A percentile compares a stretch with the other conserved stretches of the same genome.
These are phyloP conservation scores for Habrosyne pyritoides DNA, from an alignment of 2,888 invertebrate genomes.

Conservation along the genomic window DNA sequence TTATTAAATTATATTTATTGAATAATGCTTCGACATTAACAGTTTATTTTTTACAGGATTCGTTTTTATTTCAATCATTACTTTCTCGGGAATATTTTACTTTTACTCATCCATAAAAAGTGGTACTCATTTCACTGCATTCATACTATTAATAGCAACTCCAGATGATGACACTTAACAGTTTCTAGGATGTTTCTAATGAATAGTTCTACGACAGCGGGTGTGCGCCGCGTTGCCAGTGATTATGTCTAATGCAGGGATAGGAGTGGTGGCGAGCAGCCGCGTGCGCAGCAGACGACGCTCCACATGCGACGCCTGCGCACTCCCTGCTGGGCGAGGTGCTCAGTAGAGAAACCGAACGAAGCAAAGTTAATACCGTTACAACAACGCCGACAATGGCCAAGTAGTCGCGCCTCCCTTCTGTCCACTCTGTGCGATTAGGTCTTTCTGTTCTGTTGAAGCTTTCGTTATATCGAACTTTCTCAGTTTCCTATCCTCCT, in stretches of 20 bases:
- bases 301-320: slow-evolving; percentile 89
- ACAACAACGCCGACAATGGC: slow-evolving; percentile 77
- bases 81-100: neutral
- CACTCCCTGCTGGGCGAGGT: slow-evolving; percentile 92
- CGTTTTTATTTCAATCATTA: neutral
- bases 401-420: slow-evolving; percentile 82
- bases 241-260: slow-evolving; percentile 83
- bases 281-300: slow-evolving; percentile 73
- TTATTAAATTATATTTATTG: slow-evolving; percentile 12
- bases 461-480: slow-evolving; percentile 62
- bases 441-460: slow-evolving; percentile 79
- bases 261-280: slow-evolving; percentile 75
- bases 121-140: slow-evolving; percentile 4
- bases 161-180: slow-evolving; percentile 23
- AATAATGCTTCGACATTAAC: slow-evolving; percentile 39
- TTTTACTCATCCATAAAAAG: neutral
- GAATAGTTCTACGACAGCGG: slow-evolving; percentile 38
- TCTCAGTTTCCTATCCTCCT: slow-evolving; percentile 63
- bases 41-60: slow-evolving; percentile 1
- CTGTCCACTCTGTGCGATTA: slow-evolving; percentile 80
- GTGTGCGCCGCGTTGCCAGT: slow-evolving; percentile 68
- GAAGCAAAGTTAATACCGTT: slow-evolving; percentile 85
- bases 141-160: slow-evolving; percentile 28
- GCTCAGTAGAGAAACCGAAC: slow-evolving; percentile 86
- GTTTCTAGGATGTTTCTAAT: slow-evolving; percentile 49